Conservation (phyloP, 2,113 vertebrate genomes). For the Petrocephalus zakoni region DNA sequence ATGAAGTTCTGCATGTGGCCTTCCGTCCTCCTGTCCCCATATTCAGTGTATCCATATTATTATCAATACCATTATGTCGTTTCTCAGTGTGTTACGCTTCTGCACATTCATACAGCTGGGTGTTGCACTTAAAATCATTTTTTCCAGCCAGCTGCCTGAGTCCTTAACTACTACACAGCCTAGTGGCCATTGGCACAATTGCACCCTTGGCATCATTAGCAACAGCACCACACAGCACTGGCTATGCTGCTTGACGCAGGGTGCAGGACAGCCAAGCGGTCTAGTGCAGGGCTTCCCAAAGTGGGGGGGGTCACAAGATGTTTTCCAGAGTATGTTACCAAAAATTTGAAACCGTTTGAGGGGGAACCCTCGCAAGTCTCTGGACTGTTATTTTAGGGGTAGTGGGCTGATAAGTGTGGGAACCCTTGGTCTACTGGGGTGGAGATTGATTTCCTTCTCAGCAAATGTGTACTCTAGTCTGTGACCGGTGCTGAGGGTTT, state of each 20-base stretch:
- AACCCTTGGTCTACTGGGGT: neutral
- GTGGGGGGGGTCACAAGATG: neutral
- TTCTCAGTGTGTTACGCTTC: neutral
- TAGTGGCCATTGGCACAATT: neutral
- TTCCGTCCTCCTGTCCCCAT: neutral
- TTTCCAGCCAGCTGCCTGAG: neutral
- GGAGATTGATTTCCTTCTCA: neutral
- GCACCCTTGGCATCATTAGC: neutral
- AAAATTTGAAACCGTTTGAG: neutral
- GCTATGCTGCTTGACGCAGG: too few species aligned
- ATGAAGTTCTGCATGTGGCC: neutral
- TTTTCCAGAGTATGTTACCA: neutral
- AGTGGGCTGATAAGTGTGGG: neutral
- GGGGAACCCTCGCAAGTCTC: neutral
- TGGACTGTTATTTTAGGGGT: neutral
- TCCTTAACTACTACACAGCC: neutral
- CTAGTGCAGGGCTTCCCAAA: neutral
- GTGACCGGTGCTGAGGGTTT: neutral
- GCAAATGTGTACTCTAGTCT: neutral
- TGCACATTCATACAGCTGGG: neutral
- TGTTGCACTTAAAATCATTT: neutral
- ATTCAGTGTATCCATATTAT: neutral
- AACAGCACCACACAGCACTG: neutral
- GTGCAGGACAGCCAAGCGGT: neutral
- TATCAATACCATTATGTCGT: neutral